Base-by-base conservation (phyloP, 92 coral and sea anemone species). In the Umimayanthus chanpuru region DNA sequence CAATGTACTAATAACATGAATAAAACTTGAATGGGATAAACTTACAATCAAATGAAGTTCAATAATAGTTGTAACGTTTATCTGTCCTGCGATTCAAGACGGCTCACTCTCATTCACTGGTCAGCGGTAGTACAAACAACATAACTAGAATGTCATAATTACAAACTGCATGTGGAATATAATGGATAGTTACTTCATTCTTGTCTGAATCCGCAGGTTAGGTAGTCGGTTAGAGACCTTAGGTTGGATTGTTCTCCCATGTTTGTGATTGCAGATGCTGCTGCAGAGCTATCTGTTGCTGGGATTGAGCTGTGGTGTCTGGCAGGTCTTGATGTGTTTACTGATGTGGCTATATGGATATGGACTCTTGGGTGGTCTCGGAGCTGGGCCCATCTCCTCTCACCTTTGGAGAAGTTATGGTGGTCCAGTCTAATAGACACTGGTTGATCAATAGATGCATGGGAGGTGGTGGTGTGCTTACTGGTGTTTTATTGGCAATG, bases 221-320 rank as follows among this genome's bases (percentile, higher is more conserved):
- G 88, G 88, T 5, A 85, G 18, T 73, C 41, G 28, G 18, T 14
- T 15, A 85, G 81, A 2, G 88, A 74, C 88, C 88, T 73, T 26
- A 85, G 70, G 81, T 85, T 81, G 23, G 88, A 85, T 10, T 85
- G 68, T 14, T 81, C 81, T 0, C 88, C 88, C 26, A 81, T 29
- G 40, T 85, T 81, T 5, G 88, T 81, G 30, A 85, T 44, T 6
- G 88, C 88, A 4, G 64, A 12, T 12, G 15, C 64, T 14, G 21
- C 21, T 14, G 64, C 64, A 15, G 11, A 21, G 21, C 20, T 12
- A 7, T 12, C 15, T 50, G 58, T 50, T 5, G 8, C 8, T 50
- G 58, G 88, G 76, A 78, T 44, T 20, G 36, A 39, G 12, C 28
- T 39, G 21, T 65, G 23, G 50, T 83, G 18, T 83, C 21, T 43